Percentiles rank a stretch among this genome's conserved stretches.
phyloP scores from a whole-genome alignment of 2,888 invertebrate species.

The Acanthosepion pharaonis region DNA sequence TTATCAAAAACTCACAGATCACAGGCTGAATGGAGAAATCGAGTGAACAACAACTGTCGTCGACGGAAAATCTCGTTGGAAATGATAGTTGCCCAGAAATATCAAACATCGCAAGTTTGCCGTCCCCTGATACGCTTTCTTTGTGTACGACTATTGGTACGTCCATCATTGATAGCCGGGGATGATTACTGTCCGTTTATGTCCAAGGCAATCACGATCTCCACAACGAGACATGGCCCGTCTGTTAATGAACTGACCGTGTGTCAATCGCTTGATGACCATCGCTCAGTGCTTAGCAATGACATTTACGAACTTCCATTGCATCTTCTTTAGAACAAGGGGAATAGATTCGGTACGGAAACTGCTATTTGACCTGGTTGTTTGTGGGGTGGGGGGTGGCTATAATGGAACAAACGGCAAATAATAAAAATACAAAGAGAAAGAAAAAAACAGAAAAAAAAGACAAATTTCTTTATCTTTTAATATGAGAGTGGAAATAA shows the following conservation, averaged over 20 bases:
- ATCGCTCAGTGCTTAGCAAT: neutral
- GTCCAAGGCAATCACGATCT: neutral
- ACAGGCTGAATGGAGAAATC: constrained; percentile 10
- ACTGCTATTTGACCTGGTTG: neutral
- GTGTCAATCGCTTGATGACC: constrained; percentile 33
- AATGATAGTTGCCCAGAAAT: constrained; percentile 20
- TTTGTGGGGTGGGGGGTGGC: neutral
- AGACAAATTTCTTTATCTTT: neutral
- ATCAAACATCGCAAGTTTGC: neutral
- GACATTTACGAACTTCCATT: neutral
- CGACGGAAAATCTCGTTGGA: constrained; percentile 33
- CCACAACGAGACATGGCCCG: constrained; percentile 20
- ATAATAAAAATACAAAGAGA: neutral
- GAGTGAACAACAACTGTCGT: constrained; percentile 10
- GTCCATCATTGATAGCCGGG: neutral
- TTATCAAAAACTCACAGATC: constrained; percentile 33
- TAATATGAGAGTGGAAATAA: neutral
- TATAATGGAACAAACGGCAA: neutral
- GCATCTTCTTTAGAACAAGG: neutral
- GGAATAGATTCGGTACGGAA: neutral
- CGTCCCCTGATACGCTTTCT: neutral
- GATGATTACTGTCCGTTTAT: constrained; percentile 11
- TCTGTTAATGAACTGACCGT: constrained; percentile 33
- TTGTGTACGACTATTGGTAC: neutral
- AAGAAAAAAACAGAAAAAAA: neutral